Conservation (phyloP, 2,888 invertebrate genomes). For the Oligia strigilis region DNA sequence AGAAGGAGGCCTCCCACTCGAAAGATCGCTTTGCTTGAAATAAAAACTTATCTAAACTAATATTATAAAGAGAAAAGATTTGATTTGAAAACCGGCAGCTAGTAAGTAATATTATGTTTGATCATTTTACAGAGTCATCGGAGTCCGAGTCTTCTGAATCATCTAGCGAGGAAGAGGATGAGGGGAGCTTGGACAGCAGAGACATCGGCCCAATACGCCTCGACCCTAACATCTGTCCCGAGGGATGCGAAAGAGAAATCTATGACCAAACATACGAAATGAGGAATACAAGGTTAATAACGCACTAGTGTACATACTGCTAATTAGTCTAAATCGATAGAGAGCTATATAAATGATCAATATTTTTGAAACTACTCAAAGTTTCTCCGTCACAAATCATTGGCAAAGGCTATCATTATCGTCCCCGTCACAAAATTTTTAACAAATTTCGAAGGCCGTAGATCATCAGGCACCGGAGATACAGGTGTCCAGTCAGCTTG, state of each 20-base stretch:
- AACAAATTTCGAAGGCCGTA: too few species aligned
- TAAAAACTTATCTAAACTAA: neutral
- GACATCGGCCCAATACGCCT: slow-evolving; percentile 92
- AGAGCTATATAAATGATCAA: neutral
- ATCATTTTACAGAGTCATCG: slow-evolving; percentile 74
- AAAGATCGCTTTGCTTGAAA: neutral
- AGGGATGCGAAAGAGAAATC: slow-evolving; percentile 92
- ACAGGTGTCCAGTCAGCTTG: too few species aligned
- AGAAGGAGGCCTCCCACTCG: too few species aligned
- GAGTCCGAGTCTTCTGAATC: slow-evolving; percentile 90
- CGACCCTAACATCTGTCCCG: slow-evolving; percentile 93
- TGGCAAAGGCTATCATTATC: too few species aligned
- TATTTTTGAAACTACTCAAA: too few species aligned
- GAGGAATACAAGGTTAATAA: slow-evolving; percentile 89
- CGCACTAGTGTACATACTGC: neutral
- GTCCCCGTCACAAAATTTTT: too few species aligned
- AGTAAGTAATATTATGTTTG: neutral
- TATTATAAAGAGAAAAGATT: too few species aligned
- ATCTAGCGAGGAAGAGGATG: slow-evolving; percentile 91
- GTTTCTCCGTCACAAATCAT: too few species aligned
- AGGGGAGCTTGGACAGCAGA: slow-evolving; percentile 92
- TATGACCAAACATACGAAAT: slow-evolving; percentile 92
- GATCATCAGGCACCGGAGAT: too few species aligned
- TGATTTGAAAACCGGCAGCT: too few species aligned
- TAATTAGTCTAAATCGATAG: neutral